Evolutionary conservation across 1,140 invertebrate genomes (phyloP).

Genomic region (Scaptodrosophila lebanonensis): DNA sequence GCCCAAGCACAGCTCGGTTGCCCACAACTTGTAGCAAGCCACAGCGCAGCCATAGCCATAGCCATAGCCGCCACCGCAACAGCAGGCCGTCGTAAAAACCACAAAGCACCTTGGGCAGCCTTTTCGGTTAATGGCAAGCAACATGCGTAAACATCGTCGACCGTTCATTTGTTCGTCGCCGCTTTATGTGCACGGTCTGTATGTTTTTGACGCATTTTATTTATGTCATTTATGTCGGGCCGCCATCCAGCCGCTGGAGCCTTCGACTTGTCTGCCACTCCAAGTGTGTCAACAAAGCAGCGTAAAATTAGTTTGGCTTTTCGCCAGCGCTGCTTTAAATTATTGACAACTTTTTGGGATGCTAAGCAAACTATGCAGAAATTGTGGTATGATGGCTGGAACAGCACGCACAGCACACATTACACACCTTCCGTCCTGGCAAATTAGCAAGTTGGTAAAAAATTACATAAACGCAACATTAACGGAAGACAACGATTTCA

Average conservation of each 20-base stretch:
- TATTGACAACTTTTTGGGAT: conserved; percentile 22
- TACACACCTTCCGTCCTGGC: conserved; percentile 36
- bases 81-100: neutral
- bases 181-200: conserved; percentile 11
- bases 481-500: conserved; percentile 36
- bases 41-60: neutral
- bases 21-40: conserved; percentile 30
- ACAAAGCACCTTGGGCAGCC: conserved; percentile 14
- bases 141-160: conserved; percentile 23
- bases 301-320: conserved; percentile 1
- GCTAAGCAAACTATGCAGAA: conserved; percentile 51
- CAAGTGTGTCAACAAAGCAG: conserved; percentile 28
- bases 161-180: neutral
- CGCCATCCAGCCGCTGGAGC: too few species aligned
- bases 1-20: conserved; percentile 23
- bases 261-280: conserved; percentile 1
- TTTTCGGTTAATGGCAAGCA: conserved; percentile 39
- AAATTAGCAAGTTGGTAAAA: conserved; percentile 50
- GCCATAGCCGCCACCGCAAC: neutral
- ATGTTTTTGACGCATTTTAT: conserved; percentile 34
- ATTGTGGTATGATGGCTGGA: neutral
- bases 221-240: too few species aligned
- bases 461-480: conserved; percentile 60
- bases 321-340: conserved; percentile 39
- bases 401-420: neutral